Conservation (phyloP, 2,113 vertebrate genomes). For the Deroptyus accipitrinus region DNA sequence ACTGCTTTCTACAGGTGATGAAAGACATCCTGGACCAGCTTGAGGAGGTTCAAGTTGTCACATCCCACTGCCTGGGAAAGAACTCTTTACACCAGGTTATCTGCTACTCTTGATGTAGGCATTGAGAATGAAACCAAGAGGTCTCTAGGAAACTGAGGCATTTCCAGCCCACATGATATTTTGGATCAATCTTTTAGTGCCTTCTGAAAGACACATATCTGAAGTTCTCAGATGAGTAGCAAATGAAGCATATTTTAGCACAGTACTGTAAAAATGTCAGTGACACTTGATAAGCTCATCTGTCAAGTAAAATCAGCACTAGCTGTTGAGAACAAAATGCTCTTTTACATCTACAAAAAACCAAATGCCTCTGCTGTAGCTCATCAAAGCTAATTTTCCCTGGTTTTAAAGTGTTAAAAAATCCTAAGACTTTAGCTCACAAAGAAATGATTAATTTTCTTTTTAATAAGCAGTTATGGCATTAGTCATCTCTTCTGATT, state of each 20-base stretch:
- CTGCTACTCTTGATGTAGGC: not conserved
- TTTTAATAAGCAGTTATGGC: conserved; percentile 54
- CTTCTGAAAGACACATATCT: conserved; percentile 42
- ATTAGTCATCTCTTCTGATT: conserved; percentile 72
- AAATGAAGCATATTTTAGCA: conserved; percentile 60
- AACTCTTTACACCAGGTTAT: not conserved
- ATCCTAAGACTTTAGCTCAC: conserved; percentile 20
- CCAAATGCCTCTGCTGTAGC: not conserved
- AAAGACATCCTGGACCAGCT: not conserved
- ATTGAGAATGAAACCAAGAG: not conserved
- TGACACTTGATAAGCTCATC: conserved; percentile 32
- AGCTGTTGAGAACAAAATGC: conserved; percentile 13
- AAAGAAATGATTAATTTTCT: conserved; percentile 56
- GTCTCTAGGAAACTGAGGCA: conserved; percentile 44
- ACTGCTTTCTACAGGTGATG: not conserved
- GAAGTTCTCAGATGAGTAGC: conserved; percentile 40
- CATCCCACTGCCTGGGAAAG: not conserved
- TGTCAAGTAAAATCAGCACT: conserved; percentile 44
- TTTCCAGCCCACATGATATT: conserved; percentile 20
- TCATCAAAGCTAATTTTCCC: conserved; percentile 13
- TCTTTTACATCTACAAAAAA: conserved; percentile 4
- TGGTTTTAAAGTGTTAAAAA: conserved; percentile 38
- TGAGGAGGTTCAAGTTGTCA: not conserved
- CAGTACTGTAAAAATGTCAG: conserved; percentile 33
- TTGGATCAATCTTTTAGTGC: conserved; percentile 24